These are phyloP conservation scores for Dromiciops gliroides DNA, from an alignment of 2,113 vertebrate species.

Conservation along the genomic window DNA sequence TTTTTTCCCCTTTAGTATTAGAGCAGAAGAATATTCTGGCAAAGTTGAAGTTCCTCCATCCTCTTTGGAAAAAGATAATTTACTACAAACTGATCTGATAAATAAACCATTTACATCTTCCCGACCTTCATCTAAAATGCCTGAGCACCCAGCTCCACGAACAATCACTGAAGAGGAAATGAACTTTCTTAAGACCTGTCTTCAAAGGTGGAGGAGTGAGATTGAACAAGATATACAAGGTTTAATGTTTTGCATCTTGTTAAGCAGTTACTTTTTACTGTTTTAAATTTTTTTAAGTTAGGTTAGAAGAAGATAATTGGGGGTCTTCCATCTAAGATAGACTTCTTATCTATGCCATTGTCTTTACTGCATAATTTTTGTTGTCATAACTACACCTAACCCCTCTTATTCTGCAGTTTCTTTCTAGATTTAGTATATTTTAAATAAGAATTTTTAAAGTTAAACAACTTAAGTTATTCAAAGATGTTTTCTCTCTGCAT, in stretches of 20 bases:
- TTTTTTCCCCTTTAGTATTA: conserved; percentile 67
- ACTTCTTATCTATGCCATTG: background rate
- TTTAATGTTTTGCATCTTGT: conserved; percentile 64
- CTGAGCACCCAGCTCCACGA: conserved; percentile 85
- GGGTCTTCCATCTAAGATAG: background rate
- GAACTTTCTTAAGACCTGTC: conserved; percentile 88
- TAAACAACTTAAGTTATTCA: background rate
- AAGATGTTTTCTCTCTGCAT: background rate
- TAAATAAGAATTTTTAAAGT: background rate
- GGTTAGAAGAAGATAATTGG: background rate
- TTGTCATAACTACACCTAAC: background rate
- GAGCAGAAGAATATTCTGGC: conserved; percentile 60
- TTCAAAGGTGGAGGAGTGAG: conserved; percentile 94
- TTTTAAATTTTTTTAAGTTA: conserved; percentile 12
- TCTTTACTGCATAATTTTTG: background rate
- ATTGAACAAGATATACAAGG: conserved; percentile 93
- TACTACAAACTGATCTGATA: conserved; percentile 72
- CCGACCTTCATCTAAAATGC: conserved; percentile 73
- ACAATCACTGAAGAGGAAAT: conserved; percentile 89
- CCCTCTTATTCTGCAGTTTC: background rate
- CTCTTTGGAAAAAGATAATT: conserved; percentile 51
- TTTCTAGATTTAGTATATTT: background rate
- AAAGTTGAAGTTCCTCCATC: conserved; percentile 71
- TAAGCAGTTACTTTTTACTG: background rate
- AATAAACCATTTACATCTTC: conserved; percentile 81